Base-by-base conservation (phyloP, 2,113 vertebrate genomes). In the Crocuta crocuta region DNA sequence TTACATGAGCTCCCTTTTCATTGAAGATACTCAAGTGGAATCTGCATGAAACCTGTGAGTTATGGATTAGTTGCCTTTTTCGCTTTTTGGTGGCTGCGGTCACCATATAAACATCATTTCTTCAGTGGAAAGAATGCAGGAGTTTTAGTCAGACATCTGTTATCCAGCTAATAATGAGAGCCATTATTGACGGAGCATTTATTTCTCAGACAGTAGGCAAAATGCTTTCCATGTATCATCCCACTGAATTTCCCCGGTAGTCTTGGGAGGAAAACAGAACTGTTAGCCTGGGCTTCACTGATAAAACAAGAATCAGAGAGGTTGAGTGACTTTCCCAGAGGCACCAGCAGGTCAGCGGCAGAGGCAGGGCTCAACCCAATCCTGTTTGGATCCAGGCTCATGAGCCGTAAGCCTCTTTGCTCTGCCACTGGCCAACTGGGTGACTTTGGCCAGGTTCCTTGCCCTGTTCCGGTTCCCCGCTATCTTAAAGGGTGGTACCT, bases 11-110 rank as follows among this genome's bases (percentile, higher is more conserved):
- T 65, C 45, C 70, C 68, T 55, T 87, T n/a, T 87, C 43, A 65
- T 4, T 92, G 58, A 78, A 96, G 88, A 95, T 17, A 73, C 7
- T 28, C 17, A 71, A 10, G 65, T 94, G 4, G 80, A 70, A 87
- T 94, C 35, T 80, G 76, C 26, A 55, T 91, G 74, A 94, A 94
- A 88, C 65, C 35, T 12, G 23, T 76, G 68, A 79, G 28, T 78
- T 91, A 94, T 23, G 10, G 80, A 76, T 70, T 82, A 79, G 81
- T 66, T 96, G 66, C 13, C 61, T 94, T 96, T 96, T 78, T 48
- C 82, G 73, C n/a, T 86, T 81, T 78, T 92, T 92, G 84, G 26
- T 92, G 81, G n/a, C 48, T 94, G 31, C 96, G 61, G 80, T 61
- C 90, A 50, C 50, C n/a, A 89, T 26, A 2, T 28, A 66, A 50